phyloP scores from a whole-genome alignment of 2,113 vertebrate species.

The Etheostoma cragini region DNA sequence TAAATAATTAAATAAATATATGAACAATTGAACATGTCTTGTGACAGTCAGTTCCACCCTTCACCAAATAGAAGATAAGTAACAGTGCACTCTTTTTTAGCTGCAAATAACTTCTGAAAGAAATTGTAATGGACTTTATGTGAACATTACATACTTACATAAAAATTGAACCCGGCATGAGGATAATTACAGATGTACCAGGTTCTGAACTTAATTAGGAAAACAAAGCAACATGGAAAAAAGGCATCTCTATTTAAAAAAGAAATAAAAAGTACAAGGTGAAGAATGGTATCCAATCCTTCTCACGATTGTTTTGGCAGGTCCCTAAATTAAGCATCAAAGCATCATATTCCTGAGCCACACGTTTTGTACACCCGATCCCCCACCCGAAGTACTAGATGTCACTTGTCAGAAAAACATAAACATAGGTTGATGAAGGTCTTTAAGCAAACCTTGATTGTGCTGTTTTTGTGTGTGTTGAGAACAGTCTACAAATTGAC shows the following conservation, averaged over 20 bases:
- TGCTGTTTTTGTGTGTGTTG: slow-evolving; percentile 1
- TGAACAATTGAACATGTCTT: slow-evolving; percentile 2
- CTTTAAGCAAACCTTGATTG: background rate
- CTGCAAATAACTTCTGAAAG: background rate
- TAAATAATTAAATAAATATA: slow-evolving; percentile 10
- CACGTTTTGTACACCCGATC: background rate
- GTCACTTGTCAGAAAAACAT: background rate
- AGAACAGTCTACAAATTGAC: slow-evolving; percentile 24
- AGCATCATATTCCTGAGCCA: background rate
- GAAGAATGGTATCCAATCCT: background rate
- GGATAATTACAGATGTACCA: background rate
- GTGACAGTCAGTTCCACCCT: background rate
- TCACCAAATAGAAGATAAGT: background rate
- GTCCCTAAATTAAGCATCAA: background rate
- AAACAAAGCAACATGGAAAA: background rate
- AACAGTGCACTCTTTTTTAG: background rate
- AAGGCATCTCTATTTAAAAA: background rate
- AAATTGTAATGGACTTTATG: background rate
- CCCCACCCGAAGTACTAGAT: too few relatives aligned
- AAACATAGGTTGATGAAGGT: background rate
- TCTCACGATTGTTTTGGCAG: background rate
- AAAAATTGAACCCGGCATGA: background rate
- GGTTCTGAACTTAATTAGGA: background rate
- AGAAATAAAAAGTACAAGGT: background rate
- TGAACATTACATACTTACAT: background rate